Evolutionary conservation across 2,113 vertebrate species (phyloP).

Genomic region (Myotis lucifugus): DNA sequence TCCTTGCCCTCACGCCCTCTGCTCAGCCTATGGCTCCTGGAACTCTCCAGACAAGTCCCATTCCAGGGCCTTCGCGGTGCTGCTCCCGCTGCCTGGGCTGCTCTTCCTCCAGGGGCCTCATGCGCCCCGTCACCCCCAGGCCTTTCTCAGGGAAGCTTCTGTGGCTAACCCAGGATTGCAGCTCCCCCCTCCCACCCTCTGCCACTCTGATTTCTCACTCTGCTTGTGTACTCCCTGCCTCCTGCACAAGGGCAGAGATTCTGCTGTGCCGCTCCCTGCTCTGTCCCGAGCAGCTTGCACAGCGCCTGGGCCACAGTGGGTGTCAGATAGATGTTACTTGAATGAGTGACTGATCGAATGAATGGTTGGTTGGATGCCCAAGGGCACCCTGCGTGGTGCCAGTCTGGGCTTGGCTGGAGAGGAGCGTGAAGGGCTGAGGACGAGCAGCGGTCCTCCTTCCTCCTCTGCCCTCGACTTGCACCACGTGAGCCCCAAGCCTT

Average conservation of each 20-base stretch:
- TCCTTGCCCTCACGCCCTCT: too few species aligned
- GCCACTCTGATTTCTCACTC: not conserved
- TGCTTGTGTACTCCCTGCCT: not conserved
- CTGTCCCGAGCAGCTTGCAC: not conserved
- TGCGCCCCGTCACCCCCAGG: too few species aligned
- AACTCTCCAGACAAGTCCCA: not conserved
- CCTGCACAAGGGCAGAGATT: not conserved
- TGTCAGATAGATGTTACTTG: not conserved
- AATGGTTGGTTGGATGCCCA: not conserved
- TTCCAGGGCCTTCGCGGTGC: not conserved
- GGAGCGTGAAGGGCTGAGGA: not conserved
- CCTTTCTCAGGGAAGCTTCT: not conserved
- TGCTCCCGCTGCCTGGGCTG: accelerated
- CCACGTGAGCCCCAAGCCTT: not conserved
- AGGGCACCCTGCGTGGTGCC: not conserved
- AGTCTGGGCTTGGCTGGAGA: not conserved
- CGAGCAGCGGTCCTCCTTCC: not conserved
- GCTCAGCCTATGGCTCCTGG: not conserved
- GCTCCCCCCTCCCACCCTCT: too few species aligned
- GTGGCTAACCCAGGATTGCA: not conserved
- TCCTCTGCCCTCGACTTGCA: not conserved
- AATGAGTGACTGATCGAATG: not conserved
- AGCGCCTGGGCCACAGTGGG: not conserved
- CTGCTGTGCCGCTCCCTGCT: not conserved
- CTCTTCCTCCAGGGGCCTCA: not conserved